A percentile compares a stretch with the other conserved stretches of the same genome.
Evolutionary conservation across 2,888 invertebrate genomes (phyloP).

Genomic region (Sminthurinus aureus): DNA sequence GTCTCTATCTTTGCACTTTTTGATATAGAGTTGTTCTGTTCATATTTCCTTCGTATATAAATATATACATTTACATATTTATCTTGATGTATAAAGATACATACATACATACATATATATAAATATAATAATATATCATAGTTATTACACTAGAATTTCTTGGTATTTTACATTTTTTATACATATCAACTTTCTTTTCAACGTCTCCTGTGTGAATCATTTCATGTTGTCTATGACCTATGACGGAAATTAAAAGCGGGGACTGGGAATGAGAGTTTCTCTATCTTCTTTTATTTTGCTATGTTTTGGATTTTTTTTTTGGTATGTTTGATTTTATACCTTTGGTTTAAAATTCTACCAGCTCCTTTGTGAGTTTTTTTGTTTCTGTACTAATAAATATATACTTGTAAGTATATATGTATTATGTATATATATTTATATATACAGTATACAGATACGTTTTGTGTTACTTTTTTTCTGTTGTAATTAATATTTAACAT

Average conservation of each 20-base stretch:
- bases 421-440: neutral
- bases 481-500: neutral
- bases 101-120: too few relatives aligned
- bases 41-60: neutral
- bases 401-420: neutral
- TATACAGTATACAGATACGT: neutral
- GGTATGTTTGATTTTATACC: neutral
- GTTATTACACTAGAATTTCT: neutral
- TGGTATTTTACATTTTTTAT: neutral
- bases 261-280: conserved; percentile 1
- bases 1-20: neutral
- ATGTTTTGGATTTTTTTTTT: neutral
- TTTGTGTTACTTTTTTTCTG: neutral
- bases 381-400: neutral
- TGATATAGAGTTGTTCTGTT: neutral
- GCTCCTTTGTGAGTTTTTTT: neutral
- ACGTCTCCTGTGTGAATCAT: neutral
- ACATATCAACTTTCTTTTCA: neutral
- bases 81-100: neutral
- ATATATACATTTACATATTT: neutral
- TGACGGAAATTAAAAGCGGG: neutral
- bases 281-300: neutral
- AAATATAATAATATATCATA: neutral
- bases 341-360: neutral
- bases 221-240: neutral